Conservation (phyloP, 2,113 vertebrate genomes). For the Rattus norvegicus region GRCr8 NC_086024.1:89050501-89051000, state of each 20-base stretch:
- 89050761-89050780: not conserved
- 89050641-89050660: not conserved
- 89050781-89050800: not conserved
- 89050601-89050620: not conserved
- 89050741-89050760: slow-evolving; percentile 38
- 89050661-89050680: slow-evolving; percentile 27
- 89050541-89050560: fast-evolving
- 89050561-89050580: fast-evolving
- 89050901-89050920: not conserved
- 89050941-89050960: not conserved
- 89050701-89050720: not conserved
- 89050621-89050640: no score
- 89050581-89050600: no score
- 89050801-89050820: not conserved
- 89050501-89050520: not conserved
- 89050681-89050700: not conserved
- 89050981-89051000: not conserved
- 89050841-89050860: not conserved
- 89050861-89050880: not conserved
- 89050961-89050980: not conserved
- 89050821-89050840: not conserved
- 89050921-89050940: not conserved
- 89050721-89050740: not conserved
- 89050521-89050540: fast-evolving
- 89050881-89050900: not conserved